Base-by-base conservation (phyloP, 2,888 invertebrate genomes). In the Pyralis farinalis region DNA sequence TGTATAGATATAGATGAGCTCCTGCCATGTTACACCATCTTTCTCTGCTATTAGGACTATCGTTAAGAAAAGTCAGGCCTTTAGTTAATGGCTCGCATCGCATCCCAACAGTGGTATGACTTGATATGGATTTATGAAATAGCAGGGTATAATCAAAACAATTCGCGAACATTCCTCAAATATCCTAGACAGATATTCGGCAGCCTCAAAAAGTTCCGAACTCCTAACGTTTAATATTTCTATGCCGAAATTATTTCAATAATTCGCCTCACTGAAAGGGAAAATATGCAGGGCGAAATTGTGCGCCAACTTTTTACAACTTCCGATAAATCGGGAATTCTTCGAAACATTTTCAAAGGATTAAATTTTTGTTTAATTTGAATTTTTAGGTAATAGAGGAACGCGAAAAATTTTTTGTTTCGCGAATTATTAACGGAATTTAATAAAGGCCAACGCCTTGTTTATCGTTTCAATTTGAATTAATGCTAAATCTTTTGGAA, bases 331-430 rank as follows among this genome's bases (percentile, higher is more conserved):
- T 67, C 45, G 55, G 20, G 46, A 51, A 67, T 70, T 60, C 64
- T 60, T 64, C 36, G 45, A 48, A 54, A 51, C 49, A 50, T 51
- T 58, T 52, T 43, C 51, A 49, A 58, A 63, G 56, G 61, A 57
- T 63, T 63, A 52, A 57, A 63, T 61, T 61, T n/a, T 54, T 57
- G 51, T 55, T 61, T 63, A 62, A 66, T 66, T 66, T 45, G 58
- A 65, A 60, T 55, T 58, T 61, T 58, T 54, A 53, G 47, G 49
- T 55, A 52, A 53, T 49, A 49, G 48, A 48, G 49, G 46, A 49
- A 48, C 31, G 49, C 43, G 44, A 50, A 52, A 48, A 51, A 52
- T 59, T 55, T 55, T 58, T 54, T 48, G 40, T 44, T 36, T 43
- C 22, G 34, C 37, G 32, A 44, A 46, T 51, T 41, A 53, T 61